Evolutionary conservation across 2,113 vertebrate genomes (phyloP).

Genomic region (Lucifuga dentata): DNA sequence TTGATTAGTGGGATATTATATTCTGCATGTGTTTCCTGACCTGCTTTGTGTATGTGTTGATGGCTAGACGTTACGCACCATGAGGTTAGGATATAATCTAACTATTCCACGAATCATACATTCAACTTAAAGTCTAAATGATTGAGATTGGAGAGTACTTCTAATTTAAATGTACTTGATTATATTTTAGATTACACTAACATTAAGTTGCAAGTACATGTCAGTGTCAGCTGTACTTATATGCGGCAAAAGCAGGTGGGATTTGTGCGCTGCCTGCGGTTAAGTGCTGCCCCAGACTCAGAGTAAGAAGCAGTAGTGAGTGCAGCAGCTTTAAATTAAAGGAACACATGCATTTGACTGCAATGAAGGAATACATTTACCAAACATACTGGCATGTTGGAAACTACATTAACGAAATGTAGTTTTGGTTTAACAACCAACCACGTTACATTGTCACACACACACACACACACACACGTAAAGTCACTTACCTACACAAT

Average conservation of each 20-base stretch:
- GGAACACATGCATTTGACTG: too few species aligned
- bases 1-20: conserved; percentile 24
- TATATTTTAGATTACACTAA: too few species aligned
- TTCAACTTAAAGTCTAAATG: neutral
- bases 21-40: conserved; percentile 8
- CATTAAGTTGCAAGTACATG: too few species aligned
- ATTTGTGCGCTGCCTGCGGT: neutral
- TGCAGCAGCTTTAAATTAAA: too few species aligned
- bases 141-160: too few species aligned
- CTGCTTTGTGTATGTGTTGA: conserved; percentile 14
- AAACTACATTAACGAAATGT: neutral
- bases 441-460: too few species aligned
- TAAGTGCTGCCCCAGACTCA: neutral
- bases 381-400: too few species aligned
- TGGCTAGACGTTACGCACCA: neutral
- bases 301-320: too few species aligned
- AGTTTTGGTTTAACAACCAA: neutral
- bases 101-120: conserved; percentile 1
- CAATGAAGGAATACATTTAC: too few species aligned
- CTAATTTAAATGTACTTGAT: neutral
- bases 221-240: too few species aligned
- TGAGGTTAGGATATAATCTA: neutral
- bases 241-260: too few species aligned
- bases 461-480: neutral
- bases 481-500: conserved; percentile 87